Evolutionary conservation across 2,888 invertebrate species (phyloP).

Genomic region (Lobophora halterata): DNA sequence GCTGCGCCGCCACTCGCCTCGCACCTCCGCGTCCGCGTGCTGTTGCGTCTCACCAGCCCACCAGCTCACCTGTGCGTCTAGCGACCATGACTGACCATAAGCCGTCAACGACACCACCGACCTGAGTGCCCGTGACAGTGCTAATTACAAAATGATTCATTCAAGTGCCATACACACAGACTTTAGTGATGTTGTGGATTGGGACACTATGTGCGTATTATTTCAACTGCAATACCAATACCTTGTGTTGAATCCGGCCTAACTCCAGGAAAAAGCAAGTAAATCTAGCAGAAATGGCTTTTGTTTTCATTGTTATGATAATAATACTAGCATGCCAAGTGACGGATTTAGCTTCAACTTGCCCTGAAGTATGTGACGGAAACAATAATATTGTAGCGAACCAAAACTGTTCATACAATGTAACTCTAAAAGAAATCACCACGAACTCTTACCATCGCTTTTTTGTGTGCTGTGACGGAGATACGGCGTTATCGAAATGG

Average conservation of each 20-base stretch:
- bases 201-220: conserved; percentile 48
- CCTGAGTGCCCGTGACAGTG: conserved; percentile 56
- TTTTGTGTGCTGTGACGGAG: conserved; percentile 57
- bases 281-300: conserved; percentile 60
- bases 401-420: conserved; percentile 61
- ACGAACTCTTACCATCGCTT: conserved; percentile 44
- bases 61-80: conserved; percentile 32
- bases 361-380: conserved; percentile 55
- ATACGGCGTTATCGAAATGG: conserved; percentile 42
- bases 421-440: conserved; percentile 56
- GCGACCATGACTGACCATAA: conserved; percentile 52
- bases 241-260: conserved; percentile 66
- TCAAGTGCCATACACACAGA: conserved; percentile 45
- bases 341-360: conserved; percentile 53
- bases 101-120: conserved; percentile 43
- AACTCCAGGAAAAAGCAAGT: conserved; percentile 36
- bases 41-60: conserved; percentile 23
- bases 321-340: conserved; percentile 62
- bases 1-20: conserved; percentile 16
- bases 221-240: conserved; percentile 53
- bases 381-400: conserved; percentile 48
- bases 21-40: conserved; percentile 20
- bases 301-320: conserved; percentile 56
- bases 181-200: conserved; percentile 50
- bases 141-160: conserved; percentile 59